Conservation (phyloP, 2,888 invertebrate genomes). For the Drosophila mimica region DNA sequence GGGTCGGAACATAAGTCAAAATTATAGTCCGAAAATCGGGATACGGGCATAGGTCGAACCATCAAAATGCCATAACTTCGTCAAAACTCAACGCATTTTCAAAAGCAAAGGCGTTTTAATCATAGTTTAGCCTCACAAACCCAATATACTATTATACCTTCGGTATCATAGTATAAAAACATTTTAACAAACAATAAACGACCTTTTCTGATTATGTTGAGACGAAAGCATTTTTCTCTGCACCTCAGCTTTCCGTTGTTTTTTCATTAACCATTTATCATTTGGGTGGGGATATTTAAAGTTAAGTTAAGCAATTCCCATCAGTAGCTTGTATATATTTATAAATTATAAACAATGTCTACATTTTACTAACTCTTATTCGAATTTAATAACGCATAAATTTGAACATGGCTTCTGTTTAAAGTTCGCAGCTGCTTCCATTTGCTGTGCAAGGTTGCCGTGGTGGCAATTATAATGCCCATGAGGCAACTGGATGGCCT, state of each 20-base stretch:
- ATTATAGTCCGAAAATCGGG: no score
- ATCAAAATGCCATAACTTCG: no score
- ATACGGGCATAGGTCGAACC: no score
- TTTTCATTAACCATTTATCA: neutral
- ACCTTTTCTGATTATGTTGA: neutral
- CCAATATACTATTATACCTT: no score
- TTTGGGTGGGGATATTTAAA: neutral
- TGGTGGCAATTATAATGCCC: slow-evolving; percentile 57
- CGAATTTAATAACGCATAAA: neutral
- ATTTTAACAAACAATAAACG: neutral
- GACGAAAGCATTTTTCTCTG: neutral
- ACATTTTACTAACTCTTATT: neutral
- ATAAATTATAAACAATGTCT: neutral
- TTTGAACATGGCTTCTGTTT: slow-evolving; percentile 1
- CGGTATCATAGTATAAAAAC: no score
- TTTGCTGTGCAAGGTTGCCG: slow-evolving; percentile 4
- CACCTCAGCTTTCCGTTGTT: neutral
- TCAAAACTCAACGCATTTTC: no score
- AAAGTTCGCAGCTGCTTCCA: slow-evolving; percentile 28
- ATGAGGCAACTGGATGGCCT: slow-evolving; percentile 47
- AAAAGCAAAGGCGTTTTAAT: no score
- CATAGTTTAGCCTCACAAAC: no score
- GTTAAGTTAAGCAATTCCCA: neutral
- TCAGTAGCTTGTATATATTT: neutral
- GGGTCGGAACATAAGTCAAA: no score